Evolutionary conservation across 2,888 invertebrate species (phyloP), one percentile per base, ranked within the genome.

Genomic region (Trichogramma evanescens): DNA sequence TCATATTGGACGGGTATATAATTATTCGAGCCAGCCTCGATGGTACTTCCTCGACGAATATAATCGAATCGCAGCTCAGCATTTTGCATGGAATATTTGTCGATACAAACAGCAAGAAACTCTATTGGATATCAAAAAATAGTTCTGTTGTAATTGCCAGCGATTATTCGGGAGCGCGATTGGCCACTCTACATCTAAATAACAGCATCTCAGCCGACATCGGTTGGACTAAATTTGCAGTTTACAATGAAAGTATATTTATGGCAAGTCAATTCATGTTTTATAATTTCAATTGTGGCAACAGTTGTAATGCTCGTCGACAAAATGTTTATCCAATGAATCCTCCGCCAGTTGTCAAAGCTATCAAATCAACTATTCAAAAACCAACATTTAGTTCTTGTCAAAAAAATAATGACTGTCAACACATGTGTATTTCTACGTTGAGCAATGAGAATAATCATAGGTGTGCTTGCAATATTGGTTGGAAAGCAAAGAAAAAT

Each of bases 1-100:
- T 64, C 26, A 10, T 64, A 13, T 51, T 64, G 9, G 64, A 64
- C 39, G 58, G 62, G 3, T 53, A n/a, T 5, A 59, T 58, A 50
- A 53, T 64, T 7, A 6, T 64, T 10, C 57, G 62, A 5, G 45
- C 56, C 1, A 56, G 41, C 10, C 50, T 60, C 26, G 62, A 64
- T 10, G 62, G 62, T 7, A 64, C 48, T 40, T 50, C 13, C 6
- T n/a, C 10, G 1, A 7, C 10, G 5, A 26, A 43, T 8, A 9
- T 64, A 4, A 10, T 58, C 0, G 4, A 3, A 9, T 40, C 10
- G n/a, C 43, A 42, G 5, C 49, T 60, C 9, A 52, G n/a, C 41
- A 44, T 3, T n/a, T 4, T 55, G 3, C 52, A 54, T n/a, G 64
- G 64, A 42, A 5, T 60, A 41, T 53, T 53, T 1, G 43, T 64